Evolutionary conservation across 1,140 invertebrate genomes (phyloP).

Genomic region (Drosophila baimaii): DNA sequence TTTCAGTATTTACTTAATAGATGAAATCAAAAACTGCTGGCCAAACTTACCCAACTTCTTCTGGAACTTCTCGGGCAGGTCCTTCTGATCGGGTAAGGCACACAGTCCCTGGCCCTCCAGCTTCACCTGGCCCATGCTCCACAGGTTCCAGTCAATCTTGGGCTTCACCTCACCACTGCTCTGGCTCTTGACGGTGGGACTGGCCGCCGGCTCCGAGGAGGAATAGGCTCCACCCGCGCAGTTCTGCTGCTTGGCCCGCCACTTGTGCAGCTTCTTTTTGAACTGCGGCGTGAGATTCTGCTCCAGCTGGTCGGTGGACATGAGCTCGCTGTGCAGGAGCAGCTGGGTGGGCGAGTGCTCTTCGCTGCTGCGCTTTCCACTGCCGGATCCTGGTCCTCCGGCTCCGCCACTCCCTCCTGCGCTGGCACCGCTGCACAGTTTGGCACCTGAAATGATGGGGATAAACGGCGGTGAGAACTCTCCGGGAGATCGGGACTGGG

Average conservation of each 20-base stretch:
- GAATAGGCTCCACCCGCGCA: conserved; percentile 55
- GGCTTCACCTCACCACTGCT: conserved; percentile 77
- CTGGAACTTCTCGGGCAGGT: conserved; percentile 88
- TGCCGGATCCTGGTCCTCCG: conserved; percentile 24
- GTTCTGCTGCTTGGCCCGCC: conserved; percentile 89
- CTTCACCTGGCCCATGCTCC: conserved; percentile 85
- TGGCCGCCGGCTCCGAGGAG: conserved; percentile 59
- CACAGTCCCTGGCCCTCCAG: conserved; percentile 81
- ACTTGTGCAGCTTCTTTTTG: conserved; percentile 92
- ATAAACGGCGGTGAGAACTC: not conserved
- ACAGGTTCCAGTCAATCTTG: conserved; percentile 90
- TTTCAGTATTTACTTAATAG: not conserved
- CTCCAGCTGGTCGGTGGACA: conserved; percentile 85
- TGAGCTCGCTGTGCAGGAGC: conserved; percentile 53
- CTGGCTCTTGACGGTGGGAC: conserved; percentile 84
- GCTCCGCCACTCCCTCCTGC: conserved; percentile 58
- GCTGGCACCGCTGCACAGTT: conserved; percentile 56
- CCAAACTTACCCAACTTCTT: conserved; percentile 86
- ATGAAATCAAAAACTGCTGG: not conserved
- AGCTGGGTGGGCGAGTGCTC: conserved; percentile 72
- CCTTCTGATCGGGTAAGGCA: conserved; percentile 86
- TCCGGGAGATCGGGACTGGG: not conserved
- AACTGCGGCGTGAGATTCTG: conserved; percentile 91
- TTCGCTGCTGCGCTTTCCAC: conserved; percentile 69
- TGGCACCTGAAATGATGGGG: conserved; percentile 37